Conservation (phyloP, 2,888 invertebrate species). For the Tyria jacobaeae region DNA sequence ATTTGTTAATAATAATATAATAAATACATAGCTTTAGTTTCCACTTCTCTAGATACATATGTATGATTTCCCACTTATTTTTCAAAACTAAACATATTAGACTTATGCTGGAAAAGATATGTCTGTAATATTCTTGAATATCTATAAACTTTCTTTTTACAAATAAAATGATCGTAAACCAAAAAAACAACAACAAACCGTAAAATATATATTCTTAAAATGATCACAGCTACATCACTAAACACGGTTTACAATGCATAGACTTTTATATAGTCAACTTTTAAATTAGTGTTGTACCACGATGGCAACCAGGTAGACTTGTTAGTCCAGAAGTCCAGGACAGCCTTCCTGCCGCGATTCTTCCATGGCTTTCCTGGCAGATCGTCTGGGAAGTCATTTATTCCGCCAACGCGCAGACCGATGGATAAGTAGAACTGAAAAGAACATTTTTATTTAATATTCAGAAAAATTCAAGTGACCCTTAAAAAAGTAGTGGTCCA, state of each 20-base stretch:
- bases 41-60: too few species aligned
- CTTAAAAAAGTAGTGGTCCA: too few species aligned
- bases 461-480: neutral
- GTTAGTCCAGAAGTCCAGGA: conserved; percentile 88
- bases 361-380: conserved; percentile 90
- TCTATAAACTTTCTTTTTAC: too few species aligned
- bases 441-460: neutral
- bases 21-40: too few species aligned
- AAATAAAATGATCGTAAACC: too few species aligned
- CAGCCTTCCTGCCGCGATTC: conserved; percentile 88
- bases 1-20: too few species aligned
- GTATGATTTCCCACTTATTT: too few species aligned
- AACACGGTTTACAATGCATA: conserved; percentile 74
- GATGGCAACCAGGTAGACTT: conserved; percentile 86
- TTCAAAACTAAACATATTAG: too few species aligned
- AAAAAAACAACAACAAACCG: neutral
- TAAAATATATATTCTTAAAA: conserved; percentile 28
- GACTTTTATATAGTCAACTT: conserved; percentile 88
- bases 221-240: conserved; percentile 26
- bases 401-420: conserved; percentile 93
- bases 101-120: too few species aligned
- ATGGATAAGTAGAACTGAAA: conserved; percentile 90
- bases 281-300: conserved; percentile 87
- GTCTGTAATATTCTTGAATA: too few species aligned
- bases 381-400: conserved; percentile 89